Evolutionary conservation across 2,888 invertebrate species (phyloP), one percentile per base, ranked within the genome.

Genomic region (Heliconius aoede): DNA sequence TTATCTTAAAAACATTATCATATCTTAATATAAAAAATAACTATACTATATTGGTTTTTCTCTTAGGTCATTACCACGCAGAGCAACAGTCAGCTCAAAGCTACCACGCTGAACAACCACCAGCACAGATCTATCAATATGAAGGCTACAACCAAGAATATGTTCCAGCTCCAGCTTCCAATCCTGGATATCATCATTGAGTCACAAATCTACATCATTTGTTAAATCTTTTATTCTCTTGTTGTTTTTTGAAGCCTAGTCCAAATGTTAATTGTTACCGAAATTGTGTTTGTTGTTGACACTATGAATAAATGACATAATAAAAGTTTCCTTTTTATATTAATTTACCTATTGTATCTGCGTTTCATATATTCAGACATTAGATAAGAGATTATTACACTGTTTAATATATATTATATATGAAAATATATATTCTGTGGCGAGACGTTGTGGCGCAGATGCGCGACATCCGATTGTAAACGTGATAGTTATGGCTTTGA

Each of bases 51-150:
- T n/a, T n/a, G n/a, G n/a, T n/a, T 18, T 46, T 28, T 46, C 24
- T 51, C n/a, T 55, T 82, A 89, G 89, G 89, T 65, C 83, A 85
- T 73, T 89, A 89, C 80, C 83, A 79, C 65, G 83, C 11, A 24
- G 68, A 68, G n/a, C 46, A 68, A 28, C 68, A 81, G 28, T 81
- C 82, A 28, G 58, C 68, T n/a, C 76, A 80, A 65, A 67, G n/a
- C 30, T 79, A 81, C 67, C 78, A 80, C 13, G 58, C 58, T 4
- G 58, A 58, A 58, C 58, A 58, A 13, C 11, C 24, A n/a, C 24
- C 58, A 58, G 58, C 58, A 13, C 58, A 58, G 58, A 24, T 58
- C 58, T 79, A 82, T 51, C 79, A 80, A 13, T 77, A 80, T 11
- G 79, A 82, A 21, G 80, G 76, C 21, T 80, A 82, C 75, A 80